Conservation (phyloP, 1,140 invertebrate species). For the Drosophila kikkawai region DNA sequence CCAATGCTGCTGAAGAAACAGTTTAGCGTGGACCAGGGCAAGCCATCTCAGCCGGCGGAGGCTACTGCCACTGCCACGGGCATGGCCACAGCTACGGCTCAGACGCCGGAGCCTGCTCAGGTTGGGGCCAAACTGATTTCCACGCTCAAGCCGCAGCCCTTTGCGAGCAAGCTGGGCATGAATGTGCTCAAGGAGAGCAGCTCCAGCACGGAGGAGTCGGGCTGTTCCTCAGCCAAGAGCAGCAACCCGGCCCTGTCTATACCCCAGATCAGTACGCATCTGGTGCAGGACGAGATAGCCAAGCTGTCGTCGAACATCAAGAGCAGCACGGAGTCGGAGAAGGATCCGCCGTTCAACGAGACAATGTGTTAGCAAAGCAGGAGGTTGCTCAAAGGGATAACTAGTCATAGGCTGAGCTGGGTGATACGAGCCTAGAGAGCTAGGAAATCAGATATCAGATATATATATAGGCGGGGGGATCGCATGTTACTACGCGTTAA, state of each 20-base stretch:
- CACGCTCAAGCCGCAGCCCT: slow-evolving; percentile 75
- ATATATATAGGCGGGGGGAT: slow-evolving; percentile 14
- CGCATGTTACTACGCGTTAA: slow-evolving; percentile 56
- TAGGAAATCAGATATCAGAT: slow-evolving; percentile 39
- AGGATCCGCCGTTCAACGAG: slow-evolving; percentile 85
- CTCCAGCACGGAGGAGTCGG: slow-evolving; percentile 83
- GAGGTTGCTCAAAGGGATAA: slow-evolving; percentile 19
- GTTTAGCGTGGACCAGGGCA: slow-evolving; percentile 84
- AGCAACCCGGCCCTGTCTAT: slow-evolving; percentile 57
- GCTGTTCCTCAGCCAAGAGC: slow-evolving; percentile 59
- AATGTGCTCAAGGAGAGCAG: slow-evolving; percentile 84
- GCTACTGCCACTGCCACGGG: slow-evolving; percentile 13
- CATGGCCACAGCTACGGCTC: slow-evolving; percentile 9
- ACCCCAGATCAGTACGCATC: slow-evolving; percentile 82
- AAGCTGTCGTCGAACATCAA: slow-evolving; percentile 85
- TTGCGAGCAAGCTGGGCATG: slow-evolving; percentile 74
- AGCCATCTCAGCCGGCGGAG: slow-evolving; percentile 48
- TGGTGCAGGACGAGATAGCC: slow-evolving; percentile 84
- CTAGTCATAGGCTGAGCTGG: slow-evolving; percentile 28
- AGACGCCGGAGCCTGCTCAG: slow-evolving; percentile 41
- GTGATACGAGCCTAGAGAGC: slow-evolving; percentile 4
- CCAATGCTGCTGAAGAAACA: slow-evolving; percentile 84
- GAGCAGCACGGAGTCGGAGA: slow-evolving; percentile 84
- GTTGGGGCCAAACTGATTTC: slow-evolving; percentile 81
- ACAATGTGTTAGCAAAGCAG: slow-evolving; percentile 79